phyloP scores from a whole-genome alignment of 1,140 invertebrate genomes.

The Drosophila repleta region DNA sequence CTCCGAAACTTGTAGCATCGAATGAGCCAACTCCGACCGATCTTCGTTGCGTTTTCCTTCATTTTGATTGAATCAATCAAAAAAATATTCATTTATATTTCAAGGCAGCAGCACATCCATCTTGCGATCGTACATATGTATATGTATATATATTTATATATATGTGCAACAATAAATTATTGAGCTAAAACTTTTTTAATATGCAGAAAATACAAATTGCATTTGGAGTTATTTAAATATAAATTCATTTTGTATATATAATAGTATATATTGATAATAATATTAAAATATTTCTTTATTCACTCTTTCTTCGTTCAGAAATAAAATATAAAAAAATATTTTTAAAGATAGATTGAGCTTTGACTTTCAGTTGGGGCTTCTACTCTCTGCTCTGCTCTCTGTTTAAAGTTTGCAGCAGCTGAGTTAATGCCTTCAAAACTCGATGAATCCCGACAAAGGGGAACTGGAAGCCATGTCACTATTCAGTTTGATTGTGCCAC shows the following conservation, averaged over 20 bases:
- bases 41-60: constrained; percentile 57
- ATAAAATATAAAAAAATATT: too few species aligned
- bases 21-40: constrained; percentile 24
- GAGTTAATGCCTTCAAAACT: constrained; percentile 52
- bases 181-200: constrained; percentile 32
- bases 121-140: constrained; percentile 53
- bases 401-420: constrained; percentile 45
- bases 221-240: too few species aligned
- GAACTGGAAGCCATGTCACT: constrained; percentile 48
- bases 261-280: too few species aligned
- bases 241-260: too few species aligned
- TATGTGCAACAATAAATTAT: constrained; percentile 73
- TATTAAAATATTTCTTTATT: too few species aligned
- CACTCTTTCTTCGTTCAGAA: too few species aligned
- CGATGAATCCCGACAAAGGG: constrained; percentile 38
- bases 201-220: too few species aligned
- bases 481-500: constrained; percentile 34
- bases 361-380: too few species aligned
- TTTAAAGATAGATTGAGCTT: too few species aligned
- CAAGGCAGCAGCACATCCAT: constrained; percentile 19
- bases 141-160: not conserved
- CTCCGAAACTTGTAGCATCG: constrained; percentile 33
- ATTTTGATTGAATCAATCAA: constrained; percentile 83
- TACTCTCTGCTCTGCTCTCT: not conserved
- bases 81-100: constrained; percentile 74